Evolutionary conservation across 2,113 vertebrate genomes (phyloP).

Genomic region (Dasyurus viverrinus): DNA sequence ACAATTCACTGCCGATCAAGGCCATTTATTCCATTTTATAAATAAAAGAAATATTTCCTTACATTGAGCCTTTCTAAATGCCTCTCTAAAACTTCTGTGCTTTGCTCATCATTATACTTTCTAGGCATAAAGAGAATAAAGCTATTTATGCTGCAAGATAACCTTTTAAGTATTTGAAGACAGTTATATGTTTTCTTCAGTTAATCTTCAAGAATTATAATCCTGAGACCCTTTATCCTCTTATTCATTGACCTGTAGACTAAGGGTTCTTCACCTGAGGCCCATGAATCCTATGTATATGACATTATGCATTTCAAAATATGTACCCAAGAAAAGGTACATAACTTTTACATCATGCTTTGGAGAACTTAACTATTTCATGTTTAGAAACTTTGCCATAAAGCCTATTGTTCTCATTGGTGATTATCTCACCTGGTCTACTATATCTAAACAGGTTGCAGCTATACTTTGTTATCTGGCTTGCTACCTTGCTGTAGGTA

Average conservation of each 20-base stretch:
- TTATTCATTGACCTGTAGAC: neutral
- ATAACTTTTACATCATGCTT: neutral
- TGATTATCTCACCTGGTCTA: neutral
- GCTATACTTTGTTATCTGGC: neutral
- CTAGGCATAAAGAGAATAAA: neutral
- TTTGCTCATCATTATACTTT: neutral
- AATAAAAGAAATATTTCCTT: neutral
- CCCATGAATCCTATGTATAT: neutral
- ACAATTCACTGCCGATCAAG: neutral
- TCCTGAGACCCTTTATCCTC: neutral
- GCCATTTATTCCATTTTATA: neutral
- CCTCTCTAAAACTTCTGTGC: neutral
- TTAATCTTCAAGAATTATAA: neutral
- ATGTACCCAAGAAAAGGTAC: neutral
- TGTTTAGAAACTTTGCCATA: neutral
- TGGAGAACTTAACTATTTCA: neutral
- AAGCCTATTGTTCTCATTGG: neutral
- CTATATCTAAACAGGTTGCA: neutral
- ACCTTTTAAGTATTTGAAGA: neutral
- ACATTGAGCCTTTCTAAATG: neutral
- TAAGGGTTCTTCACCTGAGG: neutral
- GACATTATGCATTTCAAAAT: neutral
- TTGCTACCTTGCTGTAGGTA: neutral
- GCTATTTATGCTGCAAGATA: neutral
- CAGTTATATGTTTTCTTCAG: neutral